phyloP scores from a whole-genome alignment of 2,113 vertebrate species.

The Castor canadensis region DNA sequence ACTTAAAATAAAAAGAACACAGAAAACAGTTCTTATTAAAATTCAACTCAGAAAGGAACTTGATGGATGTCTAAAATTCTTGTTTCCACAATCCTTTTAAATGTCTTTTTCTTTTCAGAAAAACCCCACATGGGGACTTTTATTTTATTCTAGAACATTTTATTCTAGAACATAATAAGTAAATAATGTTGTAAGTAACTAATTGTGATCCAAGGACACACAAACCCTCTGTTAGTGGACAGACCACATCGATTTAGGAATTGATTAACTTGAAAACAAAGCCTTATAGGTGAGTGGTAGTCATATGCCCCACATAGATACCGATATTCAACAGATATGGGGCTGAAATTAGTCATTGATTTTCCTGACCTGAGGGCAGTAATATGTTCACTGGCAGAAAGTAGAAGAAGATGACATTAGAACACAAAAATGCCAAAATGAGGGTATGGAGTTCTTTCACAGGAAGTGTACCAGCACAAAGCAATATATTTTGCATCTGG shows the following conservation, averaged over 20 bases:
- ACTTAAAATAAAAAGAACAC: neutral
- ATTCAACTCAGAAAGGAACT: neutral
- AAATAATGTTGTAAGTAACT: neutral
- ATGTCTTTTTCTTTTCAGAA: neutral
- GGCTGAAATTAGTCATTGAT: neutral
- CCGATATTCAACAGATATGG: too few relatives aligned
- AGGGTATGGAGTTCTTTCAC: neutral
- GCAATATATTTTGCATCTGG: neutral
- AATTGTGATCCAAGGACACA: neutral
- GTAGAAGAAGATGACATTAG: neutral
- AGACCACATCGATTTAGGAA: neutral
- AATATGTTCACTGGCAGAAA: neutral
- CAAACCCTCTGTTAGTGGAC: fast-evolving
- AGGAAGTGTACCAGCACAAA: fast-evolving
- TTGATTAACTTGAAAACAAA: neutral
- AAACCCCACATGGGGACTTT: neutral
- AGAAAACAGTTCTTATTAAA: neutral
- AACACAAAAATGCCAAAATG: neutral
- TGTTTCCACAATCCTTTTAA: neutral
- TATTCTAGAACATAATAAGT: neutral
- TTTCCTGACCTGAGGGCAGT: neutral
- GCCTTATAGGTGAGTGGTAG: neutral
- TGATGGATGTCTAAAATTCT: neutral
- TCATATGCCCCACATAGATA: fast-evolving
- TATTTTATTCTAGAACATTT: neutral